phyloP scores from a whole-genome alignment of 2,797 vertebrate genomes.

The Botia almorhae region DNA sequence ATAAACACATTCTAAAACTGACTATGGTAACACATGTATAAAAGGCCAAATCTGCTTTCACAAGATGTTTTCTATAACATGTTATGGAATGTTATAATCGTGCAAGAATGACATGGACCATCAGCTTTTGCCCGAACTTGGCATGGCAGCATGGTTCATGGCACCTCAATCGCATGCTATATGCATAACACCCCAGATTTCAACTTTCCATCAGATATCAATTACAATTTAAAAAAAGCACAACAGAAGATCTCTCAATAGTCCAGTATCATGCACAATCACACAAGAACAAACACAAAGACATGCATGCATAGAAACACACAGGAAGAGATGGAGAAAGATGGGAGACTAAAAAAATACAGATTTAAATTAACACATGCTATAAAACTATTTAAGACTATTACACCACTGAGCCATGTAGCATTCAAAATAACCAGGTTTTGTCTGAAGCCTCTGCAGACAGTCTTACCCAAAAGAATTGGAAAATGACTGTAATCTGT shows the following conservation, averaged over 20 bases:
- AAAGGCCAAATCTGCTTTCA: too few relatives aligned
- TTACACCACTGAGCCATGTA: conserved; percentile 31
- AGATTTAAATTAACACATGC: conserved; percentile 6
- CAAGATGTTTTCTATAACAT: too few relatives aligned
- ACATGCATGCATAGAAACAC: not conserved
- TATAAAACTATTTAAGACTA: conserved; percentile 31
- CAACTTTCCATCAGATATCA: too few relatives aligned
- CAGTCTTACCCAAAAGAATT: conserved; percentile 84
- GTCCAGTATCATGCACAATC: too few relatives aligned
- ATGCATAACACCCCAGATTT: too few relatives aligned
- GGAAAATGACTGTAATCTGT: conserved; percentile 84
- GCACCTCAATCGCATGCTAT: not conserved
- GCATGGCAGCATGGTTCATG: too few relatives aligned
- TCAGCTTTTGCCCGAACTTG: not conserved
- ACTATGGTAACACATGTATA: too few relatives aligned
- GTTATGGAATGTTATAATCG: too few relatives aligned
- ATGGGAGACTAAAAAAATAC: not conserved
- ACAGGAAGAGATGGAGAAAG: not conserved
- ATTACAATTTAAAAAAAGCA: too few relatives aligned
- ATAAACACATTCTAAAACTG: too few relatives aligned
- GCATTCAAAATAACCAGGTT: conserved; percentile 19
- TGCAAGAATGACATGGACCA: not conserved
- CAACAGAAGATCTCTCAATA: too few relatives aligned
- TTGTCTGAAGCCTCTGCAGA: conserved; percentile 18
- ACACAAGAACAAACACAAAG: too few relatives aligned